Conservation (phyloP, 2,888 invertebrate species). For the Cantharis lateralis region DNA sequence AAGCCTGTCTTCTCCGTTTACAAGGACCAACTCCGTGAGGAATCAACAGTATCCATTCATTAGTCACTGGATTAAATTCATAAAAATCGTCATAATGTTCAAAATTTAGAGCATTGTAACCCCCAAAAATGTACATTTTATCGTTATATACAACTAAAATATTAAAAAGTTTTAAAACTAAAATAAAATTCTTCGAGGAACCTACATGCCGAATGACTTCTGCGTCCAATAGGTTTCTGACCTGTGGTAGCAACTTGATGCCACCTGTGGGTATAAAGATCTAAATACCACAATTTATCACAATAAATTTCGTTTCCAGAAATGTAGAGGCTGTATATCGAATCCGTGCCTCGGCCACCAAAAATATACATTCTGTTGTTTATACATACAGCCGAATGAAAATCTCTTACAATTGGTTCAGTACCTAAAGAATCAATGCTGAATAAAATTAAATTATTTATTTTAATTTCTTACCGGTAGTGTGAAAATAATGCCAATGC, state of each 20-base stretch:
- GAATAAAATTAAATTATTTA: not conserved
- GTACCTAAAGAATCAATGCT: constrained; percentile 36
- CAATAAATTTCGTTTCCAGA: constrained; percentile 77
- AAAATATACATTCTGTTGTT: constrained; percentile 84
- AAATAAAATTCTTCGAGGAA: constrained; percentile 14
- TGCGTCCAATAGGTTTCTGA: constrained; percentile 74
- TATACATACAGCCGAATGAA: constrained; percentile 83
- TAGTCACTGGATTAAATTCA: constrained; percentile 68
- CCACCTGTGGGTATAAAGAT: constrained; percentile 76
- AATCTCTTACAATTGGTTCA: constrained; percentile 72
- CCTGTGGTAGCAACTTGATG: constrained; percentile 64
- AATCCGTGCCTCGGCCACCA: constrained; percentile 77
- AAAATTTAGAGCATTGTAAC: constrained; percentile 78
- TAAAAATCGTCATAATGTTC: constrained; percentile 85
- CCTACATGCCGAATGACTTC: constrained; percentile 92
- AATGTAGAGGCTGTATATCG: constrained; percentile 67
- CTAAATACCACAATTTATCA: constrained; percentile 74
- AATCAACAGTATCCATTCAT: constrained; percentile 65
- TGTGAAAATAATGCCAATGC: constrained; percentile 70
- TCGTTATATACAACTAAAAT: constrained; percentile 78
- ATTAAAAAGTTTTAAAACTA: constrained; percentile 11
- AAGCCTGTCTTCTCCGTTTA: constrained; percentile 77
- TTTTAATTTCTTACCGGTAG: constrained; percentile 58
- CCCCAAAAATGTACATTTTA: constrained; percentile 87
- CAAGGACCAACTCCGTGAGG: constrained; percentile 66